phyloP scores from a whole-genome alignment of 2,797 vertebrate genomes.

The Dendrocincla fuliginosa region DNA sequence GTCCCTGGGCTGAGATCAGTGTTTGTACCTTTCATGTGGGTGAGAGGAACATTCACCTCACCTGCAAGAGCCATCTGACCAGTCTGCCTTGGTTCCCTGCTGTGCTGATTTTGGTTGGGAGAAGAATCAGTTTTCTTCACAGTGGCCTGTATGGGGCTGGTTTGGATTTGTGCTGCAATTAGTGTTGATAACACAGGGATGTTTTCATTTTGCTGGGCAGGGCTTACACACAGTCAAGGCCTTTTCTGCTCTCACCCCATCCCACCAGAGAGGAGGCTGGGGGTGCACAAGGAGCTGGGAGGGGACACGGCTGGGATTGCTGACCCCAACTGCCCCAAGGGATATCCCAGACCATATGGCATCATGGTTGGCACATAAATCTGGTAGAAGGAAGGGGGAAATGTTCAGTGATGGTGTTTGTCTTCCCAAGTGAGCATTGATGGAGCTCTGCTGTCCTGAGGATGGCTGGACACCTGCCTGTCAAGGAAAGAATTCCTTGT shows the following conservation, averaged over 20 bases:
- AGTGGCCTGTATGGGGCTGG: neutral
- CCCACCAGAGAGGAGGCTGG: neutral
- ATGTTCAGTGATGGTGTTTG: neutral
- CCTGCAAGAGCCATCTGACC: neutral
- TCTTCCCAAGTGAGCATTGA: neutral
- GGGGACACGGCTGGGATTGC: neutral
- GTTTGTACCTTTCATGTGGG: neutral
- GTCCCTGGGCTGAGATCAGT: neutral
- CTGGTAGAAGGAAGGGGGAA: neutral
- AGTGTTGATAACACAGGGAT: neutral
- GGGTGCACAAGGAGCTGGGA: neutral
- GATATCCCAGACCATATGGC: neutral
- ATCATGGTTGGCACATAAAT: neutral
- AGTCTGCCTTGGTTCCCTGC: neutral
- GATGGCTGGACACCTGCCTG: neutral
- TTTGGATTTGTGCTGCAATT: neutral
- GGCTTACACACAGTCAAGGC: neutral
- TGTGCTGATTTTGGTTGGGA: neutral
- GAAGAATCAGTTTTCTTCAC: neutral
- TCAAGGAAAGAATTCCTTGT: neutral
- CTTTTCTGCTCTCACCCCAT: neutral
- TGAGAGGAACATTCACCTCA: neutral
- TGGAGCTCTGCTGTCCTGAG: neutral
- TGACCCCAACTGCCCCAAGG: neutral
- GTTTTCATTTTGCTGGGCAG: neutral